Evolutionary conservation across 2,888 invertebrate species (phyloP), one percentile per base, ranked within the genome.

Genomic region (Hecatera dysodea): DNA sequence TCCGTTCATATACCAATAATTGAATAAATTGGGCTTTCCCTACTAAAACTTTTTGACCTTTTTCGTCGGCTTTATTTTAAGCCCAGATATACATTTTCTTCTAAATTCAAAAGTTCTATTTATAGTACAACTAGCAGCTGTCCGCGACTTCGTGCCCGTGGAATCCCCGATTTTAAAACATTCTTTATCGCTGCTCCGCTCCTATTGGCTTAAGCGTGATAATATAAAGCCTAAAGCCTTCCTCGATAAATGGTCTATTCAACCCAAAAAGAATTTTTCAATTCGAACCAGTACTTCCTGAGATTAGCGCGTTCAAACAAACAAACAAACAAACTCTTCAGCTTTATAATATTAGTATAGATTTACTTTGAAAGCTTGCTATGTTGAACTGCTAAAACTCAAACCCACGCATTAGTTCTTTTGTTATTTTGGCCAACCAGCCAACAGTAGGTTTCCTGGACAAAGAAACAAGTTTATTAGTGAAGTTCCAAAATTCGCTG

Each of bases 1-100:
- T 71, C 50, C 44, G 36, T 42, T 39, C 48, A 29, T 29, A 42
- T 36, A 53, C 48, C 71, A 78, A 61, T 46, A 39, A 71, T 57
- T 75, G 52, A 72, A 75, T 59, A 59, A 61, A 52, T 57, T 19
- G 48, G 22, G 27, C 55, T 56, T 59, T 69, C 50, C 1, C 12
- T 52, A 46, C 12, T 55, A 24, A 44, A 56, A 60, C 33, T 55
- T 44, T 55, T 77, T 60, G 27, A 56, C 27, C 27, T 60, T 73
- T 44, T 24, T 22, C 33, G 6, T 0, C 17, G 15, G 12, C 19
- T 60, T 70, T 60, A 27, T 56, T 56, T 36, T 29, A 56, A 50
- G 27, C 3, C 6, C 17, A 36, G 22, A 22, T 36, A 55, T 53
- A 36, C 42, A 24, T 71, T 48, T 53, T 48, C 8, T 44, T 50